These are phyloP conservation scores for Thrips palmi DNA, from an alignment of 1,140 invertebrate genomes.

Conservation along the genomic window DNA sequence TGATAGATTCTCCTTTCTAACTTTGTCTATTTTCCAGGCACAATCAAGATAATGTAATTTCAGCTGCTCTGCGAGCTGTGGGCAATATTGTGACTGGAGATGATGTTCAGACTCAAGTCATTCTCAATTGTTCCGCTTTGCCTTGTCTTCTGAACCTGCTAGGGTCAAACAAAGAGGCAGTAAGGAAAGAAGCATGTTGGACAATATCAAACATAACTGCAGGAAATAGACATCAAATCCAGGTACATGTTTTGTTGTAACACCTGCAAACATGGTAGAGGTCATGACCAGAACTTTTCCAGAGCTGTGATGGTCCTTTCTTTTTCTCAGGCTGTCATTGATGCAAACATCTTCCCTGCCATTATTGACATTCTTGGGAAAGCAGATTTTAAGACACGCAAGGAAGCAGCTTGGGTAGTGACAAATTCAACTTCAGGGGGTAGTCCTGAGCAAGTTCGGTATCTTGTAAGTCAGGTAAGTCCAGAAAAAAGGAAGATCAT, in stretches of 20 bases:
- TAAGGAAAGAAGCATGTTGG: slow-evolving; percentile 95
- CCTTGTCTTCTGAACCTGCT: slow-evolving; percentile 70
- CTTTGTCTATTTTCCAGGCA: slow-evolving; percentile 39
- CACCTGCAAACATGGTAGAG: no score
- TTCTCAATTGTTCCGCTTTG: slow-evolving; percentile 78
- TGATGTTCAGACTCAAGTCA: slow-evolving; percentile 90
- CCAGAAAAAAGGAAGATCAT: not conserved
- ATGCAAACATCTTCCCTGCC: slow-evolving; percentile 85
- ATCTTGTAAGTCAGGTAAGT: slow-evolving; percentile 25
- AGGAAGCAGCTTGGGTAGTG: slow-evolving; percentile 96
- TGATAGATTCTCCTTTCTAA: slow-evolving; percentile 10
- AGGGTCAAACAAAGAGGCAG: slow-evolving; percentile 58
- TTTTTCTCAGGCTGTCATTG: slow-evolving; percentile 67
- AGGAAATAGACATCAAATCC: slow-evolving; percentile 85
- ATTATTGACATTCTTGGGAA: slow-evolving; percentile 79
- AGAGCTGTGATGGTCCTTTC: slow-evolving; percentile 14
- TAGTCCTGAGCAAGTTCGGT: slow-evolving; percentile 80
- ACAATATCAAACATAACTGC: slow-evolving; percentile 97
- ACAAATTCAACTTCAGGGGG: slow-evolving; percentile 95
- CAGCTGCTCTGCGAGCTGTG: slow-evolving; percentile 83
- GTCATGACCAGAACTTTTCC: no score
- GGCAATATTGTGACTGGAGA: slow-evolving; percentile 98
- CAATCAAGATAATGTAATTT: slow-evolving; percentile 77
- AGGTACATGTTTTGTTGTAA: slow-evolving; percentile 27
- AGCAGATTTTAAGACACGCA: slow-evolving; percentile 91